Evolutionary conservation across 1,140 invertebrate species (phyloP), one percentile per base, ranked within the genome.

Genomic region (Drosophila guanche): DNA sequence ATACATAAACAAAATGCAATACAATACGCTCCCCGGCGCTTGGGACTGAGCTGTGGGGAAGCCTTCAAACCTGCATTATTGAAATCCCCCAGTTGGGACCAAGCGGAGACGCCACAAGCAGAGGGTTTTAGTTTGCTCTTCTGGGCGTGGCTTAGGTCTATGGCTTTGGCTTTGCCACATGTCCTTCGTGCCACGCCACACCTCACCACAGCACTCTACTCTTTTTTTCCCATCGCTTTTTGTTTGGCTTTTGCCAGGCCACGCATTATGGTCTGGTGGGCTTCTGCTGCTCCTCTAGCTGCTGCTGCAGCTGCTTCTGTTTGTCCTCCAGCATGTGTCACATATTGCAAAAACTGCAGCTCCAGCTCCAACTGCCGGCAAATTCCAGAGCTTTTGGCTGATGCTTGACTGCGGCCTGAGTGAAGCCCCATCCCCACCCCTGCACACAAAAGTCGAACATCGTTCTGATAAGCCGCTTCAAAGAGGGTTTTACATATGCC

Each of bases 1-100:
- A 81, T 86, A 74, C 81, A 88, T 86, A 86, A 85, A 85, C 83
- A 86, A 86, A 81, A 80, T 88, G 83, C 81, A 81, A 78, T 79
- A 86, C 81, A 86, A 88, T 88, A 62, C 57, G 72, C 72, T 69
- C 60, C 61, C 60, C 65, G 50, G 0, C 29, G 29, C 2, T 33
- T 8, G 29, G 27, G 27, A 7, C 27, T 8, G 27, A 7, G 27
- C 7, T 29, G 27, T 3, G 7, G 33, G 33, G 72, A 52, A 84
- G 63, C 59, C 68, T 69, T 85, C 70, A 61, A 81, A 68, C 50
- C 79, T 86, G 81, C 81, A 86, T 86, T 86, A 86, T 86, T 86
- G 81, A 86, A 88, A 86, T 75, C 59, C 72, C 60, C 60, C 69
- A 61, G 72, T 65, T 55, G 72, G 54, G 54, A 69, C 41, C 42